These are phyloP conservation scores for Nerophis lumbriciformis DNA, from an alignment of 2,113 vertebrate genomes.

Conservation along the genomic window DNA sequence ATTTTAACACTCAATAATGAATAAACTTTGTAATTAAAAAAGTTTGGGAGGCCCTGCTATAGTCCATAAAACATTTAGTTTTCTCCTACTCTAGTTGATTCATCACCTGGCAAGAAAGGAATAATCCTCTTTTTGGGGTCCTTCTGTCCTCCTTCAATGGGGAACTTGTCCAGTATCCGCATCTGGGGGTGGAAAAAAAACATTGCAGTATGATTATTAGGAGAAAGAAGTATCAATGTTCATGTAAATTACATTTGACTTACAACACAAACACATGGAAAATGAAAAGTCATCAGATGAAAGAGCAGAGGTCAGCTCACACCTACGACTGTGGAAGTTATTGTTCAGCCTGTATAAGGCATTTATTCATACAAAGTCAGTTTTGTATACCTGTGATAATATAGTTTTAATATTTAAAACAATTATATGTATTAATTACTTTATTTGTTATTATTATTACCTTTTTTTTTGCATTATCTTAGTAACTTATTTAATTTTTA, in stretches of 20 bases:
- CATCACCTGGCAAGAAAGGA: conserved; percentile 89
- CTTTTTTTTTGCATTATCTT: too few species aligned
- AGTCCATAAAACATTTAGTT: not conserved
- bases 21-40: too few species aligned
- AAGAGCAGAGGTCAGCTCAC: conserved; percentile 10
- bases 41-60: not conserved
- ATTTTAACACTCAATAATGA: too few species aligned
- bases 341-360: too few species aligned
- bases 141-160: conserved; percentile 92
- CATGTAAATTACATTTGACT: too few species aligned
- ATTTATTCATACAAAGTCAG: too few species aligned
- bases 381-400: too few species aligned
- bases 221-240: too few species aligned
- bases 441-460: too few species aligned
- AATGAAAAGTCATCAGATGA: conserved; percentile 7
- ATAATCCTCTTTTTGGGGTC: conserved; percentile 96
- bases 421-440: too few species aligned
- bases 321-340: not conserved
- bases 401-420: too few species aligned
- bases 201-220: not conserved
- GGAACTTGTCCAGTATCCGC: conserved; percentile 95
- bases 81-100: conserved; percentile 18
- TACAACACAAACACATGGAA: conserved; percentile 10
- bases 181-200: conserved; percentile 70
- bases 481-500: too few species aligned